Evolutionary conservation across 2,797 vertebrate species (phyloP).

Genomic region (Sebastiscus albofasciatus): DNA sequence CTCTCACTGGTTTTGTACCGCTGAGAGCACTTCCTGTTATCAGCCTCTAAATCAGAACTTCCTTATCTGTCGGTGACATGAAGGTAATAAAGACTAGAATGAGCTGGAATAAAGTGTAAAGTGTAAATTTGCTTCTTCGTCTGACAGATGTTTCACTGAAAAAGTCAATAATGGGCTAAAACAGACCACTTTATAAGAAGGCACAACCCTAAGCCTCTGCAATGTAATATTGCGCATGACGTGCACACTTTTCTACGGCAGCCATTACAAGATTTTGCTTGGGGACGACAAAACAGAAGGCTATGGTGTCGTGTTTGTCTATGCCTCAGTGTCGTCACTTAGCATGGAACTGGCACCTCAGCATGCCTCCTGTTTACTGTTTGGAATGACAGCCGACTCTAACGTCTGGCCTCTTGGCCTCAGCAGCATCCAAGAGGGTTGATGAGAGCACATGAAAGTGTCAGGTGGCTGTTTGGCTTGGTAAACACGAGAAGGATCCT

Average conservation of each 20-base stretch:
- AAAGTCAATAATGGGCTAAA: slow-evolving; percentile 10
- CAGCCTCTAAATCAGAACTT: slow-evolving; percentile 38
- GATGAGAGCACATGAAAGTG: slow-evolving; percentile 12
- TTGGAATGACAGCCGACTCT: slow-evolving; percentile 45
- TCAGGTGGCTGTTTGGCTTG: slow-evolving; percentile 16
- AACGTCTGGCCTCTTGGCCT: slow-evolving; percentile 60
- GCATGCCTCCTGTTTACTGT: slow-evolving; percentile 63
- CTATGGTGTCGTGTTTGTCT: slow-evolving; percentile 12
- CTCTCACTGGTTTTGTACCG: slow-evolving; percentile 49
- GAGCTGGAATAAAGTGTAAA: neutral
- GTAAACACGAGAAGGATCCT: neutral
- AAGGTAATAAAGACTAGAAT: slow-evolving; percentile 13
- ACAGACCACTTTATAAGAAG: slow-evolving; percentile 8
- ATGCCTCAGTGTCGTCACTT: slow-evolving; percentile 27
- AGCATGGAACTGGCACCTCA: slow-evolving; percentile 54
- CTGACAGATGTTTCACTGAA: neutral
- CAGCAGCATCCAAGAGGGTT: slow-evolving; percentile 23
- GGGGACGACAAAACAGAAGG: neutral
- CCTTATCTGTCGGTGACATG: slow-evolving; percentile 26
- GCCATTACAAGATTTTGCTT: neutral
- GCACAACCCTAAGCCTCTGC: neutral
- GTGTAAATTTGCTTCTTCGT: slow-evolving; percentile 11
- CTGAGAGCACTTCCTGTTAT: slow-evolving; percentile 40
- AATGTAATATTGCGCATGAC: neutral
- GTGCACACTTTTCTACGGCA: neutral